Percentiles rank a stretch among this genome's conserved stretches.
These are phyloP conservation scores for Mesodorylaimus sp. DNA, from an alignment of 2,888 invertebrate species.

Conservation along the genomic window DNA sequence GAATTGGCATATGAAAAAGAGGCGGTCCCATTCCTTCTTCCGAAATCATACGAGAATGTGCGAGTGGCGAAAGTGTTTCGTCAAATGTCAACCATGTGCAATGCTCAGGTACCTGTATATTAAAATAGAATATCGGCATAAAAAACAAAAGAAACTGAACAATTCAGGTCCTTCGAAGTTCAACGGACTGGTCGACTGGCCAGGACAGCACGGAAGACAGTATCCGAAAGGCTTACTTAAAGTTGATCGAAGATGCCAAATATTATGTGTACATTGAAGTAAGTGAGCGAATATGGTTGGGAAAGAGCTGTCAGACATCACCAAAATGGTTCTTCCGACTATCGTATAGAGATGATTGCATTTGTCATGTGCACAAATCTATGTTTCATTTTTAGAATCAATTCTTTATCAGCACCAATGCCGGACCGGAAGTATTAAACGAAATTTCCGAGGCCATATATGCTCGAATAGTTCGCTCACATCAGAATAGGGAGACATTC, in stretches of 20 bases:
- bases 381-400: constrained; percentile 30
- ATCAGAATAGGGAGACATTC: constrained; percentile 18
- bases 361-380: not conserved
- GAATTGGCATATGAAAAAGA: no score
- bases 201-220: constrained; percentile 33
- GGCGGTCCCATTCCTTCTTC: constrained; percentile 35
- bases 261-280: constrained; percentile 29
- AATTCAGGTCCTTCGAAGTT: constrained; percentile 34
- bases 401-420: constrained; percentile 37
- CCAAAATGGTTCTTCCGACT: no score
- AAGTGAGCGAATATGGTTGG: no score
- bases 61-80: constrained; percentile 13
- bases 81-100: constrained; percentile 14
- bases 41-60: constrained; percentile 33
- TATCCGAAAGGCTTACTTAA: constrained; percentile 35
- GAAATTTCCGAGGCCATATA: constrained; percentile 34
- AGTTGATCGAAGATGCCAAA: constrained; percentile 31
- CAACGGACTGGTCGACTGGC: constrained; percentile 37
- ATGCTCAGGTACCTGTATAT: constrained; percentile 17
- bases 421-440: constrained; percentile 32
- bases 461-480: constrained; percentile 29
- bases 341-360: no score
- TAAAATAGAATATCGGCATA: no score
- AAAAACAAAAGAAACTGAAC: not conserved
- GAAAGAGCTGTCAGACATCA: no score